Conservation (phyloP, 2,797 vertebrate species). For the Coracias cyanogaster region DNA sequence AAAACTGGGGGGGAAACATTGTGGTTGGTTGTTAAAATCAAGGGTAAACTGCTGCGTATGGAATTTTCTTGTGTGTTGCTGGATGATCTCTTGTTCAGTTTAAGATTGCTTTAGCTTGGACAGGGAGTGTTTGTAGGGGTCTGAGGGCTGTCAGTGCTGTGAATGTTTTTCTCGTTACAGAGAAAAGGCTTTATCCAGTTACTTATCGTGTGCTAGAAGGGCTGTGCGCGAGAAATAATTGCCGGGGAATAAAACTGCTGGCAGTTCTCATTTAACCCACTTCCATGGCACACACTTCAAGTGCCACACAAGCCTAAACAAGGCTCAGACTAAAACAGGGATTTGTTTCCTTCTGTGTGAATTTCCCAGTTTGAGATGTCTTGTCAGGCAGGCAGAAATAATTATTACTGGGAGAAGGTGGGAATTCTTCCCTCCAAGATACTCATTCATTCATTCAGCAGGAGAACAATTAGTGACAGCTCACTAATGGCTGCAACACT, state of each 20-base stretch:
- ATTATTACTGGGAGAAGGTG: conserved; percentile 42
- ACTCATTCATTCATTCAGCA: conserved; percentile 27
- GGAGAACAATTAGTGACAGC: conserved; percentile 66
- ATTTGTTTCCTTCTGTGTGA: conserved; percentile 16
- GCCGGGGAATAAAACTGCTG: conserved; percentile 22
- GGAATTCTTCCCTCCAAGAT: conserved; percentile 40
- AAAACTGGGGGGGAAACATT: neutral
- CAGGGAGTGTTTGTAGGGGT: neutral
- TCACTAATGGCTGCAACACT: neutral
- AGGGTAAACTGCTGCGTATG: neutral
- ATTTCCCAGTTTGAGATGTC: neutral
- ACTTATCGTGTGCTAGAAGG: conserved; percentile 3
- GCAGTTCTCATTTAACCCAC: conserved; percentile 28
- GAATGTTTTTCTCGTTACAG: neutral
- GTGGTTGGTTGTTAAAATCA: neutral
- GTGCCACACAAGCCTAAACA: conserved; percentile 18
- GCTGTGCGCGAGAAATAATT: neutral
- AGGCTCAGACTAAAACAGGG: conserved; percentile 19
- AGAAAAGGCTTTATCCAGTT: conserved; percentile 1
- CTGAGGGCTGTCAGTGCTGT: conserved; percentile 7
- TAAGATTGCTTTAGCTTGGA: neutral
- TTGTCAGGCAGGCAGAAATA: conserved; percentile 47
- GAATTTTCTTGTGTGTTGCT: neutral
- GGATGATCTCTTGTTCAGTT: neutral
- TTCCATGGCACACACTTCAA: neutral